Evolutionary conservation across 2,113 vertebrate species (phyloP), one percentile per base, ranked within the genome.

Genomic region (Triplophysa tibetana): DNA sequence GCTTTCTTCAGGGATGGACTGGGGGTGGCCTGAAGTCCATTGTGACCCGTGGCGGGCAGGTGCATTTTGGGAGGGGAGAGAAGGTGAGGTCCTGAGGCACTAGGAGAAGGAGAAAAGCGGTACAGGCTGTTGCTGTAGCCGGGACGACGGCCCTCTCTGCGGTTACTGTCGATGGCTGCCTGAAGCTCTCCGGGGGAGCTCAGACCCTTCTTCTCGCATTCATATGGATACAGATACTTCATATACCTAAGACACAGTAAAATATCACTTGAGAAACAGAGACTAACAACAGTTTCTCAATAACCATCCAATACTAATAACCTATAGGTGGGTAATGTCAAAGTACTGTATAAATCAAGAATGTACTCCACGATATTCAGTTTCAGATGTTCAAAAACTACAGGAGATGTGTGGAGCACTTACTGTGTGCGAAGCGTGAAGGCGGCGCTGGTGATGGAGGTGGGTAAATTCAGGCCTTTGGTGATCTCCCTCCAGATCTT

Each of bases 401-500:
- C 14, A 3, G 52, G 17, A n/a, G 52, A 54, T 54, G 7, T 48
- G 10, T 54, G 2, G 9, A 58, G 16, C 12, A 66, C 72, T 33
- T 86, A 98, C 96, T 99, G 98, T 54, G 98, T 99, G 87, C 97
- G 94, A 41, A 99, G 95, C 0, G 98, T 99, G 88, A 99, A 99
- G 11, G 98, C 98, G 0, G 97, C 97, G 0, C 97, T 99, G 91
- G 97, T 99, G 90, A 99, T 99, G 70, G 97, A 99, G 0, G 97
- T 98, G 85, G 97, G 97, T 78, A 99, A 94, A 84, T 96, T 97
- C 79, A 99, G 93, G 85, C 97, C 98, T 90, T 97, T 98, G 84
- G 98, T 98, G 93, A 99, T 97, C 88, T 99, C 98, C 80, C 98
- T 91, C 98, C 98, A 99, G 86, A 98, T 98, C 87, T 99, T 99